A percentile compares a stretch with the other conserved stretches of the same genome.
Evolutionary conservation across 2,113 vertebrate genomes (phyloP).

Genomic region (Psilopogon haemacephalus): DNA sequence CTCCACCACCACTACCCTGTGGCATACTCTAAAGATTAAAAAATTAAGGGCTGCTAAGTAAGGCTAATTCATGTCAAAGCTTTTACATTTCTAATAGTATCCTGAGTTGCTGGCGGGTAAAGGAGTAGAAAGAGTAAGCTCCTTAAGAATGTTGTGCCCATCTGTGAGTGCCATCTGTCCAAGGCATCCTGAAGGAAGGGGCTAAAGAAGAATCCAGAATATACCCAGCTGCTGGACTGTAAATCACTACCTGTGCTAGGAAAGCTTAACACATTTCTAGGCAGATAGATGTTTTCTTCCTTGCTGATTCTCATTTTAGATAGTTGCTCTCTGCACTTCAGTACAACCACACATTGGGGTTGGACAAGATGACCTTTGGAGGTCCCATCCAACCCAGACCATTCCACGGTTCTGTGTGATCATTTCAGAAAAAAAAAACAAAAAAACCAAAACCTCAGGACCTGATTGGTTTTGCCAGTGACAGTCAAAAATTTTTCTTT

Average conservation of each 20-base stretch:
- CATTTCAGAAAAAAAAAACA: not conserved
- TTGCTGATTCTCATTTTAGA: constrained; percentile 21
- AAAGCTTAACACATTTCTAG: not conserved
- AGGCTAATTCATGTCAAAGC: constrained; percentile 68
- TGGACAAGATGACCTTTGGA: too few relatives aligned
- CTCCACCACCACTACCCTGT: not conserved
- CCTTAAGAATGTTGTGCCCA: constrained; percentile 81
- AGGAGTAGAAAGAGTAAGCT: constrained; percentile 81
- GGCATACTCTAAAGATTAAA: constrained; percentile 65
- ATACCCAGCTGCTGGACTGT: constrained; percentile 54
- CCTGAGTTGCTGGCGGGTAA: constrained; percentile 54
- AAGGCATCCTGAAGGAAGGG: constrained; percentile 55
- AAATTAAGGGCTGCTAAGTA: constrained; percentile 69
- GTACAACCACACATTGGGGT: not conserved
- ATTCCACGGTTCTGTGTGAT: too few relatives aligned
- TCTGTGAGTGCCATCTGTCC: constrained; percentile 84
- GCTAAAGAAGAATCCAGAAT: constrained; percentile 55
- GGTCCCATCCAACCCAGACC: too few relatives aligned
- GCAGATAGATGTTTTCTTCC: constrained; percentile 19
- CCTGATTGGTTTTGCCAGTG: not conserved
- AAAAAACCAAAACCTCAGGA: too few relatives aligned
- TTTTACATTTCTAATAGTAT: constrained; percentile 64
- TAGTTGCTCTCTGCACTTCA: not conserved
- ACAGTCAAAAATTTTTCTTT: not conserved
- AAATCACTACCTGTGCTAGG: constrained; percentile 31